Percentiles rank a stretch among this genome's conserved stretches.
phyloP scores from a whole-genome alignment of 2,113 vertebrate species.

The Thomomys bottae region DNA sequence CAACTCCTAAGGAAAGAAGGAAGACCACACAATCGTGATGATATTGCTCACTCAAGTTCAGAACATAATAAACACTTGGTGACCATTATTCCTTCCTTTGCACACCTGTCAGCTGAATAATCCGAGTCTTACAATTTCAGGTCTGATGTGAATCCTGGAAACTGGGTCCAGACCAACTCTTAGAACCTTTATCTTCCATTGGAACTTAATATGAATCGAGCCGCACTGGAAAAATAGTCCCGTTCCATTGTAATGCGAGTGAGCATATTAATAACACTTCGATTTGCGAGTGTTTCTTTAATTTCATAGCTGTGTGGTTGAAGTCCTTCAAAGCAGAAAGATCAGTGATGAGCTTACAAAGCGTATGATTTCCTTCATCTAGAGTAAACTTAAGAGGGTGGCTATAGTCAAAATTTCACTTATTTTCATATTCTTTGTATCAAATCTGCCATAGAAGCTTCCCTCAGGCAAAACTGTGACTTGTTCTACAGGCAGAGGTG shows the following conservation, averaged over 20 bases:
- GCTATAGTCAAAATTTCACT: conserved; percentile 40
- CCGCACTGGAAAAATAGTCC: conserved; percentile 48
- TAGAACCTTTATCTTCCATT: conserved; percentile 65
- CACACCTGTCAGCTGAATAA: conserved; percentile 58
- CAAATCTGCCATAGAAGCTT: background rate
- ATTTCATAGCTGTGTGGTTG: conserved; percentile 52
- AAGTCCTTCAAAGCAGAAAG: conserved; percentile 49
- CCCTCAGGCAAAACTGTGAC: background rate
- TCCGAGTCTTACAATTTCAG: conserved; percentile 53
- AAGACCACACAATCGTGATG: conserved; percentile 69
- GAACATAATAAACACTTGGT: conserved; percentile 65
- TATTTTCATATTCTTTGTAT: conserved; percentile 8
- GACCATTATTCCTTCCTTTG: conserved; percentile 31
- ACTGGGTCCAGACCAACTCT: conserved; percentile 70
- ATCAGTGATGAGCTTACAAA: conserved; percentile 18
- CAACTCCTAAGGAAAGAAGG: conserved; percentile 60
- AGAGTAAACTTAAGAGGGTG: background rate
- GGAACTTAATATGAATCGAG: conserved; percentile 70
- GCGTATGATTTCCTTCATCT: background rate
- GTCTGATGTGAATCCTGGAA: conserved; percentile 70
- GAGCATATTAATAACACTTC: conserved; percentile 65
- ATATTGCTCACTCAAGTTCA: conserved; percentile 60
- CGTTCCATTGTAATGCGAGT: conserved; percentile 57
- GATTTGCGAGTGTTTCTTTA: conserved; percentile 45
- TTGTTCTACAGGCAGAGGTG: conserved; percentile 7